Percentiles rank a stretch among this genome's conserved stretches.
These are phyloP conservation scores for Ophthalmolycus amberensis DNA, from an alignment of 2,113 vertebrate species.

Conservation along the genomic window DNA sequence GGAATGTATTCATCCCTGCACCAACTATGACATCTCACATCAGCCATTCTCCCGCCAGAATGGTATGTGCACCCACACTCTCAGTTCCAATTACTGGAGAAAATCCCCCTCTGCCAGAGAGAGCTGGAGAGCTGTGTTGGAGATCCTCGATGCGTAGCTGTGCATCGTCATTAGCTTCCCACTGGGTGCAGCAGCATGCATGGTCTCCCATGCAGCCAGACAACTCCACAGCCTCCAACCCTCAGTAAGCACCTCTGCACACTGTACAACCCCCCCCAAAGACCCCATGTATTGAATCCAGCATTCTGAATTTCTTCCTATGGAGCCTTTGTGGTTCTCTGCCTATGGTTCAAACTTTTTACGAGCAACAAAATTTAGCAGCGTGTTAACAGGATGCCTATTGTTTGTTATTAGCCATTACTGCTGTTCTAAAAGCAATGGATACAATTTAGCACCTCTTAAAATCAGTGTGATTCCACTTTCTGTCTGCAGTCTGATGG, in stretches of 20 bases:
- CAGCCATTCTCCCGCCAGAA: slow-evolving; percentile 7
- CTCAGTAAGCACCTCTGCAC: slow-evolving; percentile 49
- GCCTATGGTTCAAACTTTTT: background rate
- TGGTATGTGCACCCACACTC: slow-evolving; percentile 35
- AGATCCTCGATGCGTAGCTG: slow-evolving; percentile 50
- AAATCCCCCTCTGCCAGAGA: slow-evolving; percentile 57
- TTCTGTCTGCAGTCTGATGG: slow-evolving; percentile 43
- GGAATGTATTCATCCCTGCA: slow-evolving; percentile 10
- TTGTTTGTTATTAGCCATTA: slow-evolving; percentile 1
- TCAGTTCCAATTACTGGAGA: slow-evolving; percentile 62
- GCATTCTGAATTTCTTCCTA: slow-evolving; percentile 23
- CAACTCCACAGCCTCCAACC: slow-evolving; percentile 50
- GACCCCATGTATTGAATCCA: slow-evolving; percentile 23
- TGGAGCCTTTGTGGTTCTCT: slow-evolving; percentile 9
- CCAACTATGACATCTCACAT: slow-evolving; percentile 19
- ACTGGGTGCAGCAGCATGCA: slow-evolving; percentile 68
- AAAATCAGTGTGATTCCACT: slow-evolving; percentile 16
- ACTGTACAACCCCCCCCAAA: slow-evolving; percentile 48
- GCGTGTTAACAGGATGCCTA: background rate
- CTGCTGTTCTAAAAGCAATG: slow-evolving; percentile 25
- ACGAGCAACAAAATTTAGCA: slow-evolving; percentile 6
- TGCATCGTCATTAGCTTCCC: slow-evolving; percentile 73
- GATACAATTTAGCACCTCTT: slow-evolving; percentile 17
- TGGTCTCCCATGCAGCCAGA: slow-evolving; percentile 62
- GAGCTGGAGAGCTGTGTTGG: slow-evolving; percentile 32